Base-by-base conservation (phyloP, 2,797 vertebrate species). In the Molossus molossus region DNA sequence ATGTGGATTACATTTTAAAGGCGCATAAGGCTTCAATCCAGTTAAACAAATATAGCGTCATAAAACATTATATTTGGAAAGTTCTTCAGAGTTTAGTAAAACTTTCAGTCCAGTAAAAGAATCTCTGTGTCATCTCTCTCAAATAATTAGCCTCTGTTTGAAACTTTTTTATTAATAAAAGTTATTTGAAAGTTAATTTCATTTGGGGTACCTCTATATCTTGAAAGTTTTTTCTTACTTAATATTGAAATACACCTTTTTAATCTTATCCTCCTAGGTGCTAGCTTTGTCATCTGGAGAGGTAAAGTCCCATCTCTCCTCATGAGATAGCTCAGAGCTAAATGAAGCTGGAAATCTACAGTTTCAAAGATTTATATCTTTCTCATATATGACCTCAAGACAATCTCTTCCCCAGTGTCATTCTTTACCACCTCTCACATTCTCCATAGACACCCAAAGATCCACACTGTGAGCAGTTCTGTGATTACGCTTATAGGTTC, bases 1-100 rank as follows among this genome's bases (percentile, higher is more conserved):
- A 73, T 94, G 45, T 87, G 27, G 58, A 92, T 87, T 94, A 58
- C 21, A 94, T 95, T 91, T 95, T 92, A 94, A 94, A 96, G 48
- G 58, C 27, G 90, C 18, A 60, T 21, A 60, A 75, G n/a, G 1
- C 62, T 92, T 94, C 11, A 33, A 40, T 88, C 72, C 60, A 92
- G 80, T 27, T 96, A 25, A 96, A 84, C n/a, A 94, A 82, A 72
- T 58, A 73, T 21, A 90, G 53, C 18, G 60, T 18, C 9, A 57
- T 69, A 90, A 94, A 93, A 96, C 25, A 21, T 75, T 77, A 85
- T 8, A 82, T 65, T 84, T 94, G 37, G 7, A 75, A 93, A 92
- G 37, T 81, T 73, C 53, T 69, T 91, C 50, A 79, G 21, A 57
- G 45, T 92, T 97, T 90, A 86, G 27, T 72, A 75, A 48, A 89